Evolutionary conservation across 2,113 vertebrate species (phyloP).

Genomic region (Poecile atricapillus): DNA sequence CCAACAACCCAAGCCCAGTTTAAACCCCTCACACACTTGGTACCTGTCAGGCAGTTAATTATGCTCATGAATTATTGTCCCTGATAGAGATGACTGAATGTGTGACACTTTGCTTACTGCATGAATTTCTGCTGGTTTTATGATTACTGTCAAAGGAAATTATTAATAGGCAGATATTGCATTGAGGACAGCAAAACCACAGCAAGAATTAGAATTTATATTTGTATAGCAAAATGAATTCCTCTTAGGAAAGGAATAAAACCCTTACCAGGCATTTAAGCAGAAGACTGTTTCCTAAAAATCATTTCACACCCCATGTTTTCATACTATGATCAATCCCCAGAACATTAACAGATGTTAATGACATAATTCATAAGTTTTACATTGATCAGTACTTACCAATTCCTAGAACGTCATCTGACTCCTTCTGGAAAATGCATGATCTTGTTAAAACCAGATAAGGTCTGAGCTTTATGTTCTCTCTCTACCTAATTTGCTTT

Average conservation of each 20-base stretch:
- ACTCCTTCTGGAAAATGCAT: conserved; percentile 3
- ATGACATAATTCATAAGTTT: not conserved
- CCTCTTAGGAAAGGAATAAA: not conserved
- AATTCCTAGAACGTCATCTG: not conserved
- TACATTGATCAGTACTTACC: conserved; percentile 42
- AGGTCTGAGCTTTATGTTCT: not conserved
- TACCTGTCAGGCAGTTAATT: not conserved
- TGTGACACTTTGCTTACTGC: not conserved
- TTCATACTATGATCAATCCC: not conserved
- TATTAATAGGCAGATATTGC: not conserved
- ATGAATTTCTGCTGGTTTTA: not conserved
- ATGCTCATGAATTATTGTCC: not conserved
- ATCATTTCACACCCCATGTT: not conserved
- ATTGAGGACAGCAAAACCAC: not conserved
- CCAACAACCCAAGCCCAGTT: not conserved
- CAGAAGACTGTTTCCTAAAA: not conserved
- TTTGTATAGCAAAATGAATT: not conserved
- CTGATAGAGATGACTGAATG: not conserved
- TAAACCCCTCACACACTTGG: not conserved
- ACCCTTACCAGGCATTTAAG: not conserved
- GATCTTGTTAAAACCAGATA: not conserved
- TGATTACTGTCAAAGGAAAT: not conserved
- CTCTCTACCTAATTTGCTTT: not conserved
- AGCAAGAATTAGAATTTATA: not conserved
- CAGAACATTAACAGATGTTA: not conserved